phyloP scores from a whole-genome alignment of 1,140 invertebrate genomes.

The Neodiprion pinetum region DNA sequence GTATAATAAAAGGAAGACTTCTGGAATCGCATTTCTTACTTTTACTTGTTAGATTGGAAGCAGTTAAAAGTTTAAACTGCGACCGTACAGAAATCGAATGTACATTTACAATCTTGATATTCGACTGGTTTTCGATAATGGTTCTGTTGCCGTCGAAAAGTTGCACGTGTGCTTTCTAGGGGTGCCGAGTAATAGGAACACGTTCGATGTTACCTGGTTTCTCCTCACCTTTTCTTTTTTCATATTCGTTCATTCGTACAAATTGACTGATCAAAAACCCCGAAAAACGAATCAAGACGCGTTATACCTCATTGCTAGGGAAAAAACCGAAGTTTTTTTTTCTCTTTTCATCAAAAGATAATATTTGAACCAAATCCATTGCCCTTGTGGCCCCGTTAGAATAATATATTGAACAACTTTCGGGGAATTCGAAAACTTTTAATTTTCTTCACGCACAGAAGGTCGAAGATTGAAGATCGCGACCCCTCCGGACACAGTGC shows the following conservation, averaged over 20 bases:
- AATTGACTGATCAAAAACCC: no score
- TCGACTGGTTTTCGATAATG: slow-evolving; percentile 2
- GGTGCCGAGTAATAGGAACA: no score
- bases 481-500: neutral
- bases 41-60: neutral
- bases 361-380: neutral
- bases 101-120: neutral
- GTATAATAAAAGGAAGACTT: neutral
- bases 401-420: no score
- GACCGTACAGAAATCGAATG: neutral
- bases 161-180: neutral
- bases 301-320: no score
- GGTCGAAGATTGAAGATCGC: neutral
- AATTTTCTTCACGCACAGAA: neutral
- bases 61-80: neutral
- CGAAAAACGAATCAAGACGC: no score
- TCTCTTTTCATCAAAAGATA: neutral
- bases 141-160: neutral
- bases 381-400: no score
- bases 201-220: neutral
- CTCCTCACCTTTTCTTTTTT: neutral
- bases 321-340: no score
- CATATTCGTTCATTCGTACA: neutral
- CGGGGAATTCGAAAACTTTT: neutral
- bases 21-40: neutral